Evolutionary conservation across 2,797 vertebrate genomes (phyloP).

Genomic region (Rhinella marina): DNA sequence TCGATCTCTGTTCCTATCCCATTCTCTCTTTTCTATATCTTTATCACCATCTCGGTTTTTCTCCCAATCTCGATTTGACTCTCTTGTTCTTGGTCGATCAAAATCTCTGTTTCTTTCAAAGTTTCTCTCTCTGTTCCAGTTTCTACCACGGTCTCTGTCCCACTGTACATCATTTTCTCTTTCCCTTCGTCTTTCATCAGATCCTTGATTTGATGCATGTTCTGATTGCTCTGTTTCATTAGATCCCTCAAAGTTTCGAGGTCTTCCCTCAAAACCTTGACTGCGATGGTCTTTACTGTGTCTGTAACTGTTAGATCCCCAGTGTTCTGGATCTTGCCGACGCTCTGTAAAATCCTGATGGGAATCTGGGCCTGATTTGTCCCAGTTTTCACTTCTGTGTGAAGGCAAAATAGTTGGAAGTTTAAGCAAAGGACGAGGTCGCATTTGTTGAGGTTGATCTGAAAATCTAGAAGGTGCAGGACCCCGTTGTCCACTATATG

Average conservation of each 20-base stretch:
- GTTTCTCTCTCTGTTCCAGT: conserved; percentile 83
- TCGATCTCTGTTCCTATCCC: conserved; percentile 70
- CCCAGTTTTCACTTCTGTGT: conserved; percentile 76
- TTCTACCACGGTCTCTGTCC: conserved; percentile 78
- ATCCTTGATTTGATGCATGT: conserved; percentile 78
- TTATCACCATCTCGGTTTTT: conserved; percentile 73
- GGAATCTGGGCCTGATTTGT: conserved; percentile 72
- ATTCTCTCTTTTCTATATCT: conserved; percentile 70
- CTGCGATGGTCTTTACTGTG: conserved; percentile 79
- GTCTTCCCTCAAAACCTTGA: conserved; percentile 76
- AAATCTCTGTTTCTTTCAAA: conserved; percentile 75
- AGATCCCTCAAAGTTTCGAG: conserved; percentile 82
- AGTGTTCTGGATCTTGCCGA: conserved; percentile 79
- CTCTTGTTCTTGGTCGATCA: conserved; percentile 68
- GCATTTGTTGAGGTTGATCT: conserved; percentile 73
- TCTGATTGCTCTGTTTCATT: conserved; percentile 79
- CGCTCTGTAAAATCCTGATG: conserved; percentile 70
- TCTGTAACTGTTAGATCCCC: conserved; percentile 78
- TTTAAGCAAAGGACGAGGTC: conserved; percentile 81
- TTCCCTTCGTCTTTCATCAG: conserved; percentile 87
- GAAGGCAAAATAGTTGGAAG: conserved; percentile 84
- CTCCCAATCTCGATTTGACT: conserved; percentile 68
- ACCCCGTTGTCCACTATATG: conserved; percentile 81
- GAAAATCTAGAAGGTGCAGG: conserved; percentile 69
- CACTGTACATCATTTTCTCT: conserved; percentile 81